phyloP scores from a whole-genome alignment of 2,888 invertebrate genomes.

The Eurois occulta region DNA sequence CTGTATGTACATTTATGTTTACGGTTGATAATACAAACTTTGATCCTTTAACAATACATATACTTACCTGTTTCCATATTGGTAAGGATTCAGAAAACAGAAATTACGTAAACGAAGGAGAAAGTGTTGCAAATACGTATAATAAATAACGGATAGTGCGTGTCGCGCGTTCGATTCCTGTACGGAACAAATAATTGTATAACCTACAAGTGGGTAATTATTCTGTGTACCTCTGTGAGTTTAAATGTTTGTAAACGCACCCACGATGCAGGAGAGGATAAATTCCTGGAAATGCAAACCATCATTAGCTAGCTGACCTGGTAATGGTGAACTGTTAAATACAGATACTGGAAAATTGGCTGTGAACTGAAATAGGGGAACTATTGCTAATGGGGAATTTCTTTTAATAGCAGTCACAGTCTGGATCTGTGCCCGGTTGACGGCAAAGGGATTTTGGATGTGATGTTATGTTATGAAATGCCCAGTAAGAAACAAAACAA shows the following conservation, averaged over 20 bases:
- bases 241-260: not conserved
- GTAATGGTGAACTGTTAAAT: no score
- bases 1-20: not conserved
- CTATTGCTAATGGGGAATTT: not conserved
- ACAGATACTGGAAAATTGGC: not conserved
- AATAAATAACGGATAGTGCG: not conserved
- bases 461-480: not conserved
- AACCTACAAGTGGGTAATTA: no score
- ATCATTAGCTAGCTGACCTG: no score
- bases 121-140: not conserved
- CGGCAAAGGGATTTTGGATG: not conserved
- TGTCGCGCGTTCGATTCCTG: not conserved
- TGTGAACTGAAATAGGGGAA: not conserved
- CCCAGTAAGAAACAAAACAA: not conserved
- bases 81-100: slow-evolving; percentile 19
- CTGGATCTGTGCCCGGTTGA: not conserved
- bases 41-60: not conserved
- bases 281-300: no score
- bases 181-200: not conserved
- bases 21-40: slow-evolving; percentile 18
- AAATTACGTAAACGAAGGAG: not conserved
- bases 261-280: not conserved
- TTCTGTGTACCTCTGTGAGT: not conserved
- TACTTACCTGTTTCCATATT: not conserved
- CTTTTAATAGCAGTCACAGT: not conserved